Evolutionary conservation across 2,797 vertebrate genomes (phyloP), one percentile per base, ranked within the genome.

Genomic region (Pangasius larnaudii): DNA sequence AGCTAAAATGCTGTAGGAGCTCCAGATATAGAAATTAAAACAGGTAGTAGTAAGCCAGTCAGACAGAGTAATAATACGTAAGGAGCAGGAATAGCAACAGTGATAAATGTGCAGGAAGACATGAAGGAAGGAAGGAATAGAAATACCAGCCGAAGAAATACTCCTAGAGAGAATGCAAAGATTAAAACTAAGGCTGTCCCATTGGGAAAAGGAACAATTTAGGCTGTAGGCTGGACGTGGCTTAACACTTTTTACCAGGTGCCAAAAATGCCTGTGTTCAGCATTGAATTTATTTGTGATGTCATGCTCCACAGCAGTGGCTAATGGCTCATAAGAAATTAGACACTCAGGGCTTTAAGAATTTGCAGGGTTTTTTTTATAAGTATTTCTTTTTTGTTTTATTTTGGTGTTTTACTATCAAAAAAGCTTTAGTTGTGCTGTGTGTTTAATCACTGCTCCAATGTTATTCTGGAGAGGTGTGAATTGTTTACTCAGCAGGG

Each of bases 381-480:
- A 19, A 19, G 18, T 10, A n/a, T 63, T 24, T 63, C 0, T 16
- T 39, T 42, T 6, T 42, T 42, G 42, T 42, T 42, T 42, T 42
- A 7, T 42, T 42, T 42, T 42, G 42, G 39, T 24, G 9, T 74
- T 74, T 74, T 42, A 27, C 71, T 46, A 11, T 4, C 3, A 74
- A 74, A 74, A 39, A 74, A 74, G 39, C 39, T 46, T 39, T 46
- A 46, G 71, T 24, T 46, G 39, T 46, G 19, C 22, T 11, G 39
- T 42, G 3, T 13, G 24, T 27, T 74, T 46, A 13, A 46, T 77
- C 14, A 30, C 13, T 51, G 42, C n/a, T 51, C 11, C 19, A 16
- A 8, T 78, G n/a, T 78, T 78, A 78, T n/a, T 78, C n/a, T 78
- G 46, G 5, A 78, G 49, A 78, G 7, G 75, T 56, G 49, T 78